Evolutionary conservation across 2,797 vertebrate genomes (phyloP).

Genomic region (Pelochelys cantorii): DNA sequence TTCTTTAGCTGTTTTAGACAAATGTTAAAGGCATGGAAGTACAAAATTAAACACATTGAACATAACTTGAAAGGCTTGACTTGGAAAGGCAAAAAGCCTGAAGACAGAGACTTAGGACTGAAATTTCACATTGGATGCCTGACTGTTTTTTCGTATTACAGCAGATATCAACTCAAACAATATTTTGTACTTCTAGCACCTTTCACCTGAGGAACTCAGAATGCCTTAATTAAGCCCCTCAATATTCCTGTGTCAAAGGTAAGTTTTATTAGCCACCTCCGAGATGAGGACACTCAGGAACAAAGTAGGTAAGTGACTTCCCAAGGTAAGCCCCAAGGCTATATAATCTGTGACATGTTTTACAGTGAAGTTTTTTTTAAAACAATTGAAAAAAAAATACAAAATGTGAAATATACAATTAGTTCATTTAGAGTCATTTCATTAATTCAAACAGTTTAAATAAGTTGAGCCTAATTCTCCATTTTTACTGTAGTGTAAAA

Average conservation of each 20-base stretch:
- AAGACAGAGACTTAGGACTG: not conserved
- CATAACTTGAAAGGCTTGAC: not conserved
- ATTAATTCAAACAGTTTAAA: not conserved
- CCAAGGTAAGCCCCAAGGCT: not conserved
- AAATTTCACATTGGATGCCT: not conserved
- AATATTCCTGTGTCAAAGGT: not conserved
- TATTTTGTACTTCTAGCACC: not conserved
- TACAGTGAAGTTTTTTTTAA: not conserved
- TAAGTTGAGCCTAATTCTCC: not conserved
- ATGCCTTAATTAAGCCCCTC: not conserved
- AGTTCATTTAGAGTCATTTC: not conserved
- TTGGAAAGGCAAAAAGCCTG: not conserved
- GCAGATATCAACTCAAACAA: not conserved
- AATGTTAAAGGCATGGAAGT: conserved; percentile 11
- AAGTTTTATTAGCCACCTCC: not conserved
- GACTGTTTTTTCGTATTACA: not conserved
- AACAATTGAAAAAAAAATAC: not conserved
- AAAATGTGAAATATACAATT: not conserved
- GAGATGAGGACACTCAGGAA: not conserved
- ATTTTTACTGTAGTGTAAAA: not conserved
- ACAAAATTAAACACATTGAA: conserved; percentile 8
- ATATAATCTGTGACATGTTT: not conserved
- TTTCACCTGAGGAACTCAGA: not conserved
- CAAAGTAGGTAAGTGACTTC: not conserved
- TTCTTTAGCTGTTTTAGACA: not conserved